Evolutionary conservation across 2,888 invertebrate genomes (phyloP), one percentile per base, ranked within the genome.

Genomic region (Cheilosia scutellata): DNA sequence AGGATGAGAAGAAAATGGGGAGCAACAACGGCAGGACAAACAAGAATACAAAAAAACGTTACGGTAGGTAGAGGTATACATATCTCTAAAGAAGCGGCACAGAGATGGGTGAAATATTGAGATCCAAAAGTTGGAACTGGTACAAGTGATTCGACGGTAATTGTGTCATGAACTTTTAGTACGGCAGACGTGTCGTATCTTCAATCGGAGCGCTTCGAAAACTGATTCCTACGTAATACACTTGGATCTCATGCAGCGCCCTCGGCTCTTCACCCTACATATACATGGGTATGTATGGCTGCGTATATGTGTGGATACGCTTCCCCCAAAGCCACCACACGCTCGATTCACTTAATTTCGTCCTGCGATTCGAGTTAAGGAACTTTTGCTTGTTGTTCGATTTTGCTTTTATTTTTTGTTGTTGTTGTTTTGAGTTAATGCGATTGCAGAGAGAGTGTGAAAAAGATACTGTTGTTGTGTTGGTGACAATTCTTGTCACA

Each of bases 151-250:
- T 79, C 79, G 71, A 80, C 71, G 88, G 88, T 89, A 89, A 90
- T 90, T 89, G 89, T 89, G 90, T 90, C 89, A 90, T 89, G 89
- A 89, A 90, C 90, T 90, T 88, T 87, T 87, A 88, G 88, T 76
- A 87, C 79, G 88, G 88, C 88, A 88, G 89, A 89, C 92, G 91
- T 91, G 91, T 90, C 90, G 87, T 91, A 91, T 91, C 91, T 91
- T 87, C 88, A 90, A 91, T 91, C 92, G 89, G 89, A 63, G 57
- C 71, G 82, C 72, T 77, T 76, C 75, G 76, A 86, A 77, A 77
- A 86, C 76, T 76, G 71, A 76, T 80, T 71, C 71, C 84, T 71
- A 66, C 84, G 84, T 86, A 82, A 86, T 80, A 76, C 65, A 82
- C 76, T 86, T 71, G 82, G 71, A 58, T 58, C 42, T 65, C 53